phyloP scores from a whole-genome alignment of 2,113 vertebrate genomes.

The Malurus elegans region DNA sequence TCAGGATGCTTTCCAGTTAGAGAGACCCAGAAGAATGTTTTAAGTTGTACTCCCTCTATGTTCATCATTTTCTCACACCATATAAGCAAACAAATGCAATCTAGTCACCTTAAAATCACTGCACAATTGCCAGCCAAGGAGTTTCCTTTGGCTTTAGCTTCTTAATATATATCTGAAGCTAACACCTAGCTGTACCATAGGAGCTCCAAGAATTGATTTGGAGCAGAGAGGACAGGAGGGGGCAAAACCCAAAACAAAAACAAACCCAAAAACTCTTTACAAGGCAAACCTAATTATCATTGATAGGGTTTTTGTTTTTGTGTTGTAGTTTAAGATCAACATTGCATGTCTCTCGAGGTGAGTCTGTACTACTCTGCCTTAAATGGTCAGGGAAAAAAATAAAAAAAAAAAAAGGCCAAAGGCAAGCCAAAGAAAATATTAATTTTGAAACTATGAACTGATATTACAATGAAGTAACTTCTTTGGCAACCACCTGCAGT shows the following conservation, averaged over 20 bases:
- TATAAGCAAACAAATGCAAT: neutral
- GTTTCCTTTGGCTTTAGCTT: neutral
- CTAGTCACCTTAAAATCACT: neutral
- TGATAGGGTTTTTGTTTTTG: neutral
- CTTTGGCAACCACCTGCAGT: constrained; percentile 53
- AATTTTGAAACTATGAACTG: constrained; percentile 54
- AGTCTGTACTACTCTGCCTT: neutral
- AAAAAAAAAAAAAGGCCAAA: constrained; percentile 47
- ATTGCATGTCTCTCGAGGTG: neutral
- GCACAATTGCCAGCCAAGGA: neutral
- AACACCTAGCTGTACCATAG: neutral
- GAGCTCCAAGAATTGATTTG: neutral
- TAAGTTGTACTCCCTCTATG: neutral
- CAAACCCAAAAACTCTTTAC: neutral
- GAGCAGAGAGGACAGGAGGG: rapidly evolving
- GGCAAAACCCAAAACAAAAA: neutral
- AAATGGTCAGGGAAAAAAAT: constrained; percentile 34
- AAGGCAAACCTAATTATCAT: neutral
- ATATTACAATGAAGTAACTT: constrained; percentile 50
- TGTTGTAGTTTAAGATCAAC: neutral
- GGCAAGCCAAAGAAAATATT: constrained; percentile 65
- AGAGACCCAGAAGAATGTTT: neutral
- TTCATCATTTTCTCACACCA: neutral
- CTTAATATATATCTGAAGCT: neutral
- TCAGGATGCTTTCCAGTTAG: neutral